Percentiles rank a stretch among this genome's conserved stretches.
These are phyloP conservation scores for Hafferia zeledoni DNA, from an alignment of 2,797 vertebrate genomes.

Conservation along the genomic window DNA sequence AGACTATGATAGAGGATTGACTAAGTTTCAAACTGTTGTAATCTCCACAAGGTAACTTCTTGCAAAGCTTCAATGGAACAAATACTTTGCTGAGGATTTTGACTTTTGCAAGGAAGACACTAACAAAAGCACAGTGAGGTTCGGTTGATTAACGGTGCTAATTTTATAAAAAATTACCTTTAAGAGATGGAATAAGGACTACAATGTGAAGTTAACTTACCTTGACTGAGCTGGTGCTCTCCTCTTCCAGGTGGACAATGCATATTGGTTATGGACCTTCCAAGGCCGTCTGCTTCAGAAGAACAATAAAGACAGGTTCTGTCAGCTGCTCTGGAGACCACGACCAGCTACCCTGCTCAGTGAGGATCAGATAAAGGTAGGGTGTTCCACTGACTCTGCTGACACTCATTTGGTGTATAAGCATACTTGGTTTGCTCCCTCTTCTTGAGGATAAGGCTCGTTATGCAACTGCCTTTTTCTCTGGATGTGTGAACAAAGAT, in stretches of 20 bases:
- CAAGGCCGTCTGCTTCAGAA: conserved; percentile 98
- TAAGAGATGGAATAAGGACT: background rate
- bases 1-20: background rate
- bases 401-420: background rate
- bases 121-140: background rate
- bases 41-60: background rate
- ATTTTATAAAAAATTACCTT: background rate
- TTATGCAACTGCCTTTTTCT: background rate
- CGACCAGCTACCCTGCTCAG: conserved; percentile 88
- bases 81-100: background rate
- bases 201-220: background rate
- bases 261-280: conserved; percentile 98
- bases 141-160: background rate
- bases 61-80: background rate
- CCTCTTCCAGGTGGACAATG: conserved; percentile 91
- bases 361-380: conserved; percentile 89
- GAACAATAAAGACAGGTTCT: conserved; percentile 97
- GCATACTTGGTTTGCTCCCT: background rate
- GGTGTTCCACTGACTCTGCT: background rate
- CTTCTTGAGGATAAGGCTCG: background rate
- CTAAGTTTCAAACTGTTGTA: background rate
- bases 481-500: background rate
- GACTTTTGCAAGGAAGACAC: background rate
- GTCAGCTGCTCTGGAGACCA: conserved; percentile 97
- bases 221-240: background rate